Evolutionary conservation across 1,140 invertebrate genomes (phyloP), one percentile per base, ranked within the genome.

Genomic region (Carposina sasakii): DNA sequence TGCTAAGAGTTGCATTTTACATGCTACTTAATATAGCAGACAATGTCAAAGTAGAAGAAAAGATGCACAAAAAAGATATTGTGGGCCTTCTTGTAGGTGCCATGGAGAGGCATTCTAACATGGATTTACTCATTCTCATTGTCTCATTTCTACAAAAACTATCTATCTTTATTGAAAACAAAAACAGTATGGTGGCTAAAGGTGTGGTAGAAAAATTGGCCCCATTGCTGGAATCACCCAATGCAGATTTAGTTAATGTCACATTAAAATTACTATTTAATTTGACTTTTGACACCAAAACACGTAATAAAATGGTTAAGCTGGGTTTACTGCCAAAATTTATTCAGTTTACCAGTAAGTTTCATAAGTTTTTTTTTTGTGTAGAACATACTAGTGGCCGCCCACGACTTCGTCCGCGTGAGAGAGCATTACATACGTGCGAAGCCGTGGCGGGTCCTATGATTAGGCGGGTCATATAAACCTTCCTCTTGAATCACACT

Each of bases 21-120:
- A 87, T 99, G 54, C 85, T 99, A 34, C 82, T 98, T 16, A 98
- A 99, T 79, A 92, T 99, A 68, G 94, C 97, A 4, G 97, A 99
- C 82, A 97, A 99, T 85, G 88, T 94, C 12, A 94, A 91, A 78
- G 91, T 98, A 6, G 97, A 99, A 85, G 92, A 96, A 78, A 99
- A 99, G 88, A 99, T 99, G 95, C 90, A 94, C 4, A 96, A 96
- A 55, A 95, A 97, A 75, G 95, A 96, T 59, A 91, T 99, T 54
- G 92, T 98, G 1, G 90, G 90, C 20, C 90, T 98, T 75, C 87
- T 99, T 6, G 89, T 96, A n/a, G 94, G 93, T 64, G 92, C 92
- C 22, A 87, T 99, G 61, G 95, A 98, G 54, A 88, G 97, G 62
- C 90, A 92, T 61, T 87, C 88, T 22, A 94, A 96, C 67, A 89